Evolutionary conservation across 2,113 vertebrate genomes (phyloP).

Genomic region (Trochalopteron elliotii): DNA sequence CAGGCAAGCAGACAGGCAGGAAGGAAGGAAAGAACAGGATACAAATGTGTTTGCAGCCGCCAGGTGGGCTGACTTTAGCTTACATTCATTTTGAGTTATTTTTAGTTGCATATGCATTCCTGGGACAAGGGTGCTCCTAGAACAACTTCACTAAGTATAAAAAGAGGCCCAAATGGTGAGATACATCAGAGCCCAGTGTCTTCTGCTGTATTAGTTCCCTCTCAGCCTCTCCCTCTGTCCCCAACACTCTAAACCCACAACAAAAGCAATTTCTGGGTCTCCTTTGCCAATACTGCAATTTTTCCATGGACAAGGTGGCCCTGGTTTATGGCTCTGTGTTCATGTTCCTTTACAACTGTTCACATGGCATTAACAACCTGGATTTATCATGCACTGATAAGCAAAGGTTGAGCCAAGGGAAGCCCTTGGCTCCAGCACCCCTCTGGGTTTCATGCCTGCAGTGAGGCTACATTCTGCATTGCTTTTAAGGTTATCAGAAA

Average conservation of each 20-base stretch:
- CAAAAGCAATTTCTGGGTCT: neutral
- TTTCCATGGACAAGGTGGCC: neutral
- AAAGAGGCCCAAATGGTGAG: neutral
- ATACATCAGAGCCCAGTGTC: neutral
- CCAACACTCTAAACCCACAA: neutral
- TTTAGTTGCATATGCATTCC: neutral
- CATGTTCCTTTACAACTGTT: neutral
- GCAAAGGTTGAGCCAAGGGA: neutral
- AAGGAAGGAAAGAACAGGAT: neutral
- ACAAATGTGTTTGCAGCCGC: neutral
- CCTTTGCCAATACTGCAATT: neutral
- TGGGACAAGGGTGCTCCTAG: neutral
- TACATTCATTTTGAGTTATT: neutral
- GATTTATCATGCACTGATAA: neutral
- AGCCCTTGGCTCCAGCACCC: neutral
- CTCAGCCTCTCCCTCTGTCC: neutral
- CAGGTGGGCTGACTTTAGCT: conserved; percentile 22
- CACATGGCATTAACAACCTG: neutral
- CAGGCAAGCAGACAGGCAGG: neutral
- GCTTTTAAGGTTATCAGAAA: neutral
- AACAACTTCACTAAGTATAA: neutral
- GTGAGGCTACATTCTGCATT: neutral
- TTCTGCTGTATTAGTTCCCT: neutral
- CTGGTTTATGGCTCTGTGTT: neutral
- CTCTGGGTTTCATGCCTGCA: neutral